A percentile compares a stretch with the other conserved stretches of the same genome.
Evolutionary conservation across 2,113 vertebrate genomes (phyloP).

Genomic region (Cebus imitator): DNA sequence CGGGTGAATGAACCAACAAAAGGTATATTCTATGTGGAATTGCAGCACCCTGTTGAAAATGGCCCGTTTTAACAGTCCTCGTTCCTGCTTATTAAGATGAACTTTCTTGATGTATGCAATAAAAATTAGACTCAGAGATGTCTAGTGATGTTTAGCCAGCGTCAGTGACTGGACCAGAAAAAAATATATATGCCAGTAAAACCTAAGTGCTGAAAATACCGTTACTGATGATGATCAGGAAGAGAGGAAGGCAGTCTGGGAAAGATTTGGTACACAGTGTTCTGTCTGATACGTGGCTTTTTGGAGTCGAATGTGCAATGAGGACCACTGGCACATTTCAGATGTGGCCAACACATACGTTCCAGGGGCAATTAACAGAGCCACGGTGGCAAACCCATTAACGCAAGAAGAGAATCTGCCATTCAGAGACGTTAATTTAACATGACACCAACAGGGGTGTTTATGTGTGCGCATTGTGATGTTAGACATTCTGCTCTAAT

Average conservation of each 20-base stretch:
- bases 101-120: not conserved
- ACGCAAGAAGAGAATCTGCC: constrained; percentile 71
- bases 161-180: not conserved
- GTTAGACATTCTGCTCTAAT: constrained; percentile 90
- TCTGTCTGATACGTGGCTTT: not conserved
- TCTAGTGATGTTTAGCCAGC: not conserved
- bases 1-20: not conserved
- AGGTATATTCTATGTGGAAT: not conserved
- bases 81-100: not conserved
- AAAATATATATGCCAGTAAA: not conserved
- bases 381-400: constrained; percentile 73
- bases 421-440: constrained; percentile 80
- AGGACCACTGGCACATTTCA: not conserved
- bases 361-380: constrained; percentile 73
- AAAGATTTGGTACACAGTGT: fast-evolving
- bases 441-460: constrained; percentile 80
- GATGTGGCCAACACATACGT: constrained; percentile 21
- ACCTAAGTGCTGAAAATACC: not conserved
- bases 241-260: not conserved
- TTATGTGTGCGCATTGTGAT: constrained; percentile 83
- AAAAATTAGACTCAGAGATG: not conserved
- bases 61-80: not conserved
- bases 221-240: not conserved
- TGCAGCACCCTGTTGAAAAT: not conserved
- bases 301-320: not conserved